Evolutionary conservation across 2,797 vertebrate species (phyloP), one percentile per base, ranked within the genome.

Genomic region (Esox lucius): DNA sequence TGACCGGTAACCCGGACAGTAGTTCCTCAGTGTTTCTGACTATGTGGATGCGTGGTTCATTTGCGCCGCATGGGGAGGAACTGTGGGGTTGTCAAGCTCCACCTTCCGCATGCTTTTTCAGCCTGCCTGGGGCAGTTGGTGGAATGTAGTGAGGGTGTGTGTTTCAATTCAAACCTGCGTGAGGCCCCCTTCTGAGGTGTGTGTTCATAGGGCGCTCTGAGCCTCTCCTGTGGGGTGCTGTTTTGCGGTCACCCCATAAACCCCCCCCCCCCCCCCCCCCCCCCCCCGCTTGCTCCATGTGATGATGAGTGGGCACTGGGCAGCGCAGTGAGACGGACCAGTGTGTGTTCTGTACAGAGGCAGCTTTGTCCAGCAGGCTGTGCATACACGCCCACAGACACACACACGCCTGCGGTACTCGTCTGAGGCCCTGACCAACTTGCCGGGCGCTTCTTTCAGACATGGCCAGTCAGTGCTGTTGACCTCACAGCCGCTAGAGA

Each of bases 271-370:
- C 22, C 24, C 26, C 56, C 46, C 42, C 19, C 51, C n/a, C 48
- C 5, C 49, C 49, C 49, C 49, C 51, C 51, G 39, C 39, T 46
- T 12, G 42, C 42, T 46, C 42, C 42, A 46, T 46, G 4, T 46
- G 9, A 7, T 59, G 19, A 31, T 28, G 62, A 15, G 33, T 46
- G n/a, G 31, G 7, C 66, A 68, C 35, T 39, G 26, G 76, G 46
- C 70, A 72, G 70, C 35, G 76, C 75, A 80, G 81, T 88, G 86
- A 86, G 89, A 88, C 87, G 87, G 84, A 72, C 70, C 83, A 87
- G 86, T 92, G 89, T 92, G 56, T 48, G 68, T 70, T 71, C 4
- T 1, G 80, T 73, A 92, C 90, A 92, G 88, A 84, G 83, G 28
- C 22, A 15, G 53, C 67, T 88, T 92, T 91, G 91, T 92, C 67